These are phyloP conservation scores for Unio delphinus DNA, from an alignment of 2,888 invertebrate genomes.

Conservation along the genomic window DNA sequence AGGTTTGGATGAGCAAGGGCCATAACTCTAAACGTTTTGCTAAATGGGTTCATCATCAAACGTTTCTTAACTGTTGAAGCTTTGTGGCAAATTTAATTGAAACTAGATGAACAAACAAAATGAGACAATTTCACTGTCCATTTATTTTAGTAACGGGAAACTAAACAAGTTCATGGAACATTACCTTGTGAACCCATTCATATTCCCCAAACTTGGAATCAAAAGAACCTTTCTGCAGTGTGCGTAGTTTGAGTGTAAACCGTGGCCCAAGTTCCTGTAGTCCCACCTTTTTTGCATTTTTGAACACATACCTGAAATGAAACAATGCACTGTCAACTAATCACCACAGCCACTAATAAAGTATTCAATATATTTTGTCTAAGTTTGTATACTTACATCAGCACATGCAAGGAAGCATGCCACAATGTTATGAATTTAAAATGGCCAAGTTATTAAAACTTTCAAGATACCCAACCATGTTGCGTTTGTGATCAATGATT, in stretches of 20 bases:
- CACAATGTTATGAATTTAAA: background rate
- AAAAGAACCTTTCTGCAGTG: conserved; percentile 96
- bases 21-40: no score
- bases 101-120: no score
- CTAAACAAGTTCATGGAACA: background rate
- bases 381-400: background rate
- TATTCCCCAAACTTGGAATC: conserved; percentile 97
- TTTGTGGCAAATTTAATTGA: no score
- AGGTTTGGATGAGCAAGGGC: no score
- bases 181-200: conserved; percentile 85
- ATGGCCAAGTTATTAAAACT: no score
- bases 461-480: no score
- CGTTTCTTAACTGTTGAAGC: no score
- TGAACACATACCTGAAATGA: conserved; percentile 67
- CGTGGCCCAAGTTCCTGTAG: conserved; percentile 96
- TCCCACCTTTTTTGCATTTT: conserved; percentile 77
- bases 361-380: background rate
- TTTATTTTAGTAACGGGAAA: no score
- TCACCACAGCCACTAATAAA: no score
- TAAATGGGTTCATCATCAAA: no score
- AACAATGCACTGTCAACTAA: background rate
- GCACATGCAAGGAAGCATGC: background rate
- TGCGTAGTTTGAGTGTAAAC: conserved; percentile 93
- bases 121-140: no score
- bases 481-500: no score